Conservation (phyloP, 2,797 vertebrate species). For the Pantherophis alleghaniensis region DNA sequence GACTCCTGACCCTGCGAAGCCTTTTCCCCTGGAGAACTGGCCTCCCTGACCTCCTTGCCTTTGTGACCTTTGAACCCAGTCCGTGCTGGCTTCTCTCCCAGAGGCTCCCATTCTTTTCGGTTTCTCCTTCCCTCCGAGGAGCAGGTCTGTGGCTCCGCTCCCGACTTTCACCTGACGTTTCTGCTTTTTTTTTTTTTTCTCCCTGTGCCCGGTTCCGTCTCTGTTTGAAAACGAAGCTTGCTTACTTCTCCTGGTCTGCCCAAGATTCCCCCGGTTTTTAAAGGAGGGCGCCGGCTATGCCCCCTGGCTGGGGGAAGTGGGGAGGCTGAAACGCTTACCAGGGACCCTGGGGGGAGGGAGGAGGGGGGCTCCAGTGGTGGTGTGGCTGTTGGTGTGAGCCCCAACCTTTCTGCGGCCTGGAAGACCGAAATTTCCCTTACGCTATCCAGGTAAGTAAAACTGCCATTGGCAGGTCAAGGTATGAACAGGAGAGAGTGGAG, state of each 20-base stretch:
- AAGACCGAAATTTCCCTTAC: neutral
- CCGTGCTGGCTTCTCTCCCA: no score
- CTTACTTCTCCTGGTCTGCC: neutral
- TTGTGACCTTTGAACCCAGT: slow-evolving; percentile 4
- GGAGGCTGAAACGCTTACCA: slow-evolving; percentile 1
- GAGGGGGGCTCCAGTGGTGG: neutral
- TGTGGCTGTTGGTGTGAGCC: neutral
- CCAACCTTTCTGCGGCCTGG: neutral
- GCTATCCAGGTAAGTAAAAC: neutral
- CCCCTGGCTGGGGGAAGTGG: slow-evolving; percentile 31
- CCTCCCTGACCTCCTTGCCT: neutral
- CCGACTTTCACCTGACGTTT: no score
- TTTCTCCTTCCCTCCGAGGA: neutral
- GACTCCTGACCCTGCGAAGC: neutral
- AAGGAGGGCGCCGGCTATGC: neutral
- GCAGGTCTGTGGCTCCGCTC: neutral
- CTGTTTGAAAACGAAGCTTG: neutral
- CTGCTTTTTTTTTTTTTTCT: neutral
- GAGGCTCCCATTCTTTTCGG: neutral
- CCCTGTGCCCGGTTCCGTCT: neutral
- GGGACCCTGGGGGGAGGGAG: neutral
- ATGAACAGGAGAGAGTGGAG: neutral
- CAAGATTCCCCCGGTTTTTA: neutral
- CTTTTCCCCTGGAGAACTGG: no score
- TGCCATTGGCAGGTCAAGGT: neutral